phyloP scores from a whole-genome alignment of 2,113 vertebrate genomes.

The Microcebus murinus region DNA sequence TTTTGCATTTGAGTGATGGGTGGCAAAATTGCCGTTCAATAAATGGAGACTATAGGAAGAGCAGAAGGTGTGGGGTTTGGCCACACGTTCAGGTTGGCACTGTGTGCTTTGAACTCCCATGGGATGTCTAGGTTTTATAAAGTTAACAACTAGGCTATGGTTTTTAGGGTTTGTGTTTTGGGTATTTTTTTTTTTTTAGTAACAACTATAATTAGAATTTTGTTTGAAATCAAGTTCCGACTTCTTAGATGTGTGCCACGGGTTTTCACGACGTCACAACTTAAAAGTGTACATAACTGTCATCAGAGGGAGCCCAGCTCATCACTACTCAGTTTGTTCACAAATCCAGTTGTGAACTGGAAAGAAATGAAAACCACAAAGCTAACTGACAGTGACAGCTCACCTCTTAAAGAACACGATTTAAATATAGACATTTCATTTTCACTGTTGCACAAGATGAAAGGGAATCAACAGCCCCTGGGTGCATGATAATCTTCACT shows the following conservation, averaged over 20 bases:
- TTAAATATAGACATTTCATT: conserved; percentile 62
- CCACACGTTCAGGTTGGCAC: neutral
- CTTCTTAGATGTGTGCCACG: neutral
- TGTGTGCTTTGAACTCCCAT: neutral
- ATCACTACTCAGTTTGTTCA: neutral
- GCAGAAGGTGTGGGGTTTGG: accelerated
- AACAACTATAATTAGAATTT: conserved; percentile 51
- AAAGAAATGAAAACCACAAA: conserved; percentile 70
- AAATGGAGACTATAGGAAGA: accelerated
- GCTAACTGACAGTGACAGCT: conserved; percentile 48
- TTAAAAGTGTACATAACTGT: conserved; percentile 6
- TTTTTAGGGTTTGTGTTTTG: neutral
- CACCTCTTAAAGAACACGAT: neutral
- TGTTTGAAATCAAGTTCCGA: conserved; percentile 5
- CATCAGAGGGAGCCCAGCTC: neutral
- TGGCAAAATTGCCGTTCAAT: neutral
- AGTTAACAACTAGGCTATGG: conserved; percentile 17
- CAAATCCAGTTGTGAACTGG: conserved; percentile 33
- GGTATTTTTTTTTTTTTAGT: neutral
- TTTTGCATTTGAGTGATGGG: neutral
- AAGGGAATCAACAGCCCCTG: neutral
- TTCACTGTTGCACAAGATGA: conserved; percentile 47
- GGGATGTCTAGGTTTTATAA: neutral
- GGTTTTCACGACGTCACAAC: conserved; percentile 22
- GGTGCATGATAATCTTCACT: neutral